Evolutionary conservation across 2,888 invertebrate species (phyloP), one percentile per base, ranked within the genome.

Genomic region (Mycalesis mineus): DNA sequence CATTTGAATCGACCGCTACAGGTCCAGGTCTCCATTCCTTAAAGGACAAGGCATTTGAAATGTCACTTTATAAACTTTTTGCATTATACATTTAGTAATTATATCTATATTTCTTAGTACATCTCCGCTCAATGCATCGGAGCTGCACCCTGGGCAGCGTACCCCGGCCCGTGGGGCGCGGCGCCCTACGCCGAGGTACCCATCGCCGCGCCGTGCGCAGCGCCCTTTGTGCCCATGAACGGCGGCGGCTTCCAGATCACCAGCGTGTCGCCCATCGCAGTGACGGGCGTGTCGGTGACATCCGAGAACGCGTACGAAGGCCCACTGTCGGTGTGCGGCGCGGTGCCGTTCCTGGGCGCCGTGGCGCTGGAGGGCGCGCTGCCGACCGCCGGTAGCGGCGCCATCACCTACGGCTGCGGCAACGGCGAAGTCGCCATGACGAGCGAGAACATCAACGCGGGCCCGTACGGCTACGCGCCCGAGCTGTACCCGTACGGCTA

Each of bases 271-370:
- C 72, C 74, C 13, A 64, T 73, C 9, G 63, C 74, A 2, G 77
- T 80, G 8, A 66, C 68, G n/a, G 81, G 82, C 2, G 68, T 82
- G 6, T 66, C 72, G 1, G 68, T 82, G 7, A 58, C 69, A 0
- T 78, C 81, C 17, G 80, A 80, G 39, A 82, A 82, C 53, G 65
- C 66, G 0, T 73, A 74, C 31, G 79, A 80, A 63, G 82, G 82
- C 11, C 53, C 68, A 17, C 57, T 82, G 5, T 61, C 67, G 0
- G 69, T 77, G 0, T 66, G 67, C 15, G 83, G 83, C 36, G 71
- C 79, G 36, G 58, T 83, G 15, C 82, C 80, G 1, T 78, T 82
- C 66, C 60, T 77, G 0, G 78, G 80, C 4, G 72, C 80, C 3
- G 80, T 77, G 0, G 74, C 63, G 2, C 59, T 82, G 44, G 73